phyloP scores from a whole-genome alignment of 2,888 invertebrate genomes.

The Litoditis marina region DNA sequence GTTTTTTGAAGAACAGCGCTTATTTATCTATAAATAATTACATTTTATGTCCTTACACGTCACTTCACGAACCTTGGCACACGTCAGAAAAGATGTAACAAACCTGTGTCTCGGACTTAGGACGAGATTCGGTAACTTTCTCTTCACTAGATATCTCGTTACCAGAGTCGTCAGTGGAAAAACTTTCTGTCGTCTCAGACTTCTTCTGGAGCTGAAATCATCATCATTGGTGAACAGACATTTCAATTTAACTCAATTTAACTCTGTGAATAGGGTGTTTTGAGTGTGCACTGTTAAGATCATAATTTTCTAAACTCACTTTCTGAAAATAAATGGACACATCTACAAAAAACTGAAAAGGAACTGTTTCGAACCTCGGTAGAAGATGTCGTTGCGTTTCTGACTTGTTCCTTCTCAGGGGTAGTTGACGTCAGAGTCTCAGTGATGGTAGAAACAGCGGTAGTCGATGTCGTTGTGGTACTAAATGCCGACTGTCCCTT shows the following conservation, averaged over 20 bases:
- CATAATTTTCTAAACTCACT: no score
- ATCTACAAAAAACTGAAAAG: no score
- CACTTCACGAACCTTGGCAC: no score
- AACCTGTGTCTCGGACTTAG: not conserved
- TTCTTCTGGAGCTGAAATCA: no score
- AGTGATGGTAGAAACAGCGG: conserved; percentile 17
- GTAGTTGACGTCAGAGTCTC: conserved; percentile 14
- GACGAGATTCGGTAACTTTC: not conserved
- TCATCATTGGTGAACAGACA: no score
- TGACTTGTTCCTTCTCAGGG: conserved; percentile 3
- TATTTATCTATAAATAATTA: not conserved
- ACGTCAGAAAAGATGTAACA: no score
- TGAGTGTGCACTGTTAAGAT: no score
- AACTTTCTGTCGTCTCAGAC: not conserved
- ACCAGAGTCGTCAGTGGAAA: not conserved
- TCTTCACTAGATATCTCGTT: conserved; percentile 2
- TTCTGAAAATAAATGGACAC: no score
- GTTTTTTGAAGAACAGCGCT: not conserved
- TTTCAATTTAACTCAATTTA: no score
- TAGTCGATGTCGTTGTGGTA: conserved; percentile 6
- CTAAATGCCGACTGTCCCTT: conserved; percentile 36
- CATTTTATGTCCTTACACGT: not conserved
- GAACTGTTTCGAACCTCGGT: no score
- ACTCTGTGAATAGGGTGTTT: no score
- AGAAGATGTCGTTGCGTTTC: no score